phyloP scores from a whole-genome alignment of 1,140 invertebrate species.

The Monochamus saltuarius region DNA sequence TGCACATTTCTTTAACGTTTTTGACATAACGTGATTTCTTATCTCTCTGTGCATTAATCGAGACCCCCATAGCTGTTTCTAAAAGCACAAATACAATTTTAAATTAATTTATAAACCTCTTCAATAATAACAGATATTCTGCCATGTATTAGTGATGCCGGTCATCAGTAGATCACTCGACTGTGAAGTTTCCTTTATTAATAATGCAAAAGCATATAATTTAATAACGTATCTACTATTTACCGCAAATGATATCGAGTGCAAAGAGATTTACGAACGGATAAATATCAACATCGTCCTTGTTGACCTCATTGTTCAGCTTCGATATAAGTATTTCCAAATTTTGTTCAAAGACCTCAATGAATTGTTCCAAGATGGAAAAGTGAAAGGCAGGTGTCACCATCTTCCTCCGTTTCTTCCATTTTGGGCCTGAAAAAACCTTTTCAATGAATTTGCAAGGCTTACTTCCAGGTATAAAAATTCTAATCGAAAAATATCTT shows the following conservation, averaged over 20 bases:
- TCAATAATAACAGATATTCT: too few relatives aligned
- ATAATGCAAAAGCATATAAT: too few relatives aligned
- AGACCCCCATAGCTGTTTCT: constrained; percentile 70
- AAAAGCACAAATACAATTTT: constrained; percentile 2
- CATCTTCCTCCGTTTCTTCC: constrained; percentile 67
- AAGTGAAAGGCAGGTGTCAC: constrained; percentile 81
- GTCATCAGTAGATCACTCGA: too few relatives aligned
- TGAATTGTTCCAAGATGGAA: constrained; percentile 72
- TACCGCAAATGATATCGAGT: constrained; percentile 75
- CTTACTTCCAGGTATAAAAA: not conserved
- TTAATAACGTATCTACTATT: too few relatives aligned
- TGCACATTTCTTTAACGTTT: constrained; percentile 64
- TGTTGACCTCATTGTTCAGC: constrained; percentile 55
- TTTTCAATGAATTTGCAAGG: not conserved
- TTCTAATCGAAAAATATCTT: constrained; percentile 38
- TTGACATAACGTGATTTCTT: constrained; percentile 71
- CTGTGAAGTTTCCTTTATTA: too few relatives aligned
- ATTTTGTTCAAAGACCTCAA: constrained; percentile 69
- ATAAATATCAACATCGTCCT: constrained; percentile 60
- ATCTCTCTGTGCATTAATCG: constrained; percentile 68
- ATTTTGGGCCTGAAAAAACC: constrained; percentile 58
- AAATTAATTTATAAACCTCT: too few relatives aligned
- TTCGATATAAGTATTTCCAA: constrained; percentile 59
- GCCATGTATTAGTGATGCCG: too few relatives aligned
- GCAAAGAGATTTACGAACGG: constrained; percentile 65